Evolutionary conservation across 2,797 vertebrate species (phyloP).

Genomic region (Luscinia megarhynchos): DNA sequence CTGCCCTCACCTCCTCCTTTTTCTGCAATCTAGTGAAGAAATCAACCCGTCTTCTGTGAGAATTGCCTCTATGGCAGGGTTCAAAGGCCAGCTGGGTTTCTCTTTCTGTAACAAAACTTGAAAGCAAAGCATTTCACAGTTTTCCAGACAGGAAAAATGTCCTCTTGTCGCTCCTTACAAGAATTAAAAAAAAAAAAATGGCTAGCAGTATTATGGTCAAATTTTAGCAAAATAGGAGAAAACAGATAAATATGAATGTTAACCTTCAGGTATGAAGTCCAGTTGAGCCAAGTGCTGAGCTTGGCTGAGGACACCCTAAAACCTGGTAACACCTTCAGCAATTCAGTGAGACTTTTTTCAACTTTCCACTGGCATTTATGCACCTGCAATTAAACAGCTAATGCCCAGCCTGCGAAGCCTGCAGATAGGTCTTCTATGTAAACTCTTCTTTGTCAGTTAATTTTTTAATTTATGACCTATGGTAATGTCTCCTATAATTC

Average conservation of each 20-base stretch:
- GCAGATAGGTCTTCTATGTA: background rate
- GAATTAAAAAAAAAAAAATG: background rate
- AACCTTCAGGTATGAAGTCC: background rate
- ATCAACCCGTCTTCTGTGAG: constrained; percentile 11
- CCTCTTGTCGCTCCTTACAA: background rate
- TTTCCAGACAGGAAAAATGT: background rate
- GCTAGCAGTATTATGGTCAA: background rate
- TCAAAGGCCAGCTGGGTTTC: background rate
- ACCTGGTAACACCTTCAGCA: background rate
- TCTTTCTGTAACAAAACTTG: constrained; percentile 9
- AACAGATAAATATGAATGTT: background rate
- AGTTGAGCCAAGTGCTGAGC: background rate
- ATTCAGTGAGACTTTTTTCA: background rate
- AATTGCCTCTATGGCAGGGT: constrained; percentile 18
- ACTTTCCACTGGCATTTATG: background rate
- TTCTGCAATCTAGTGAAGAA: background rate
- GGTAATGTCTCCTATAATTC: background rate
- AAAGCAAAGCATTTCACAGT: background rate
- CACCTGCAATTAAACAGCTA: background rate
- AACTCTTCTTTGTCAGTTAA: background rate
- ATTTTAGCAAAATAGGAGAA: background rate
- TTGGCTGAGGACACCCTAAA: background rate
- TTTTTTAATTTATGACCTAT: background rate
- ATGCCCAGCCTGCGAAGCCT: background rate
- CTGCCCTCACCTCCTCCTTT: background rate